A percentile compares a stretch with the other conserved stretches of the same genome.
phyloP scores from a whole-genome alignment of 2,113 vertebrate genomes.

The Varanus salvator region DNA sequence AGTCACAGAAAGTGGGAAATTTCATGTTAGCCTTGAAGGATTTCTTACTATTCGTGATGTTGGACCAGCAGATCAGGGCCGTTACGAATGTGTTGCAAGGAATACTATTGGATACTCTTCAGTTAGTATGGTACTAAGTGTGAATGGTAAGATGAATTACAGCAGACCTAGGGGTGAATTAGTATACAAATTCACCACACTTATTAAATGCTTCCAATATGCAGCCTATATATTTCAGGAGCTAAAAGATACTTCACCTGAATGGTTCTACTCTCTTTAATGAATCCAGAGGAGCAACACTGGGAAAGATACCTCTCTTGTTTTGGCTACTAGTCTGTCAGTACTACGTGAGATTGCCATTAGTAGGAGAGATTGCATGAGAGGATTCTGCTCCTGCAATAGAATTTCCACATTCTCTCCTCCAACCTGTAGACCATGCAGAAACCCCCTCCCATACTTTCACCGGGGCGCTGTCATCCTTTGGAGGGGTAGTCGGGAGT shows the following conservation, averaged over 20 bases:
- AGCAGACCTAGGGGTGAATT: background rate
- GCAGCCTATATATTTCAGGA: background rate
- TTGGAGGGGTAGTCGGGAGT: background rate
- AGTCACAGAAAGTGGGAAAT: constrained; percentile 97
- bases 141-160: constrained; percentile 83
- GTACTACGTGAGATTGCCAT: background rate
- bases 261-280: background rate
- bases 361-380: background rate
- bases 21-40: constrained; percentile 90
- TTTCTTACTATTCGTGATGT: constrained; percentile 92
- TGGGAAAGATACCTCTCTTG: background rate
- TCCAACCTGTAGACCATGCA: background rate
- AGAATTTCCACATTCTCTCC: background rate
- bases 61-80: constrained; percentile 89
- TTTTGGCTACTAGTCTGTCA: background rate
- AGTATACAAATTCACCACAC: background rate
- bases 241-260: background rate
- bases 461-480: background rate
- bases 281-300: background rate
- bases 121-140: constrained; percentile 92
- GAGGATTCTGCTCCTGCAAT: background rate
- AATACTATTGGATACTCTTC: constrained; percentile 93
- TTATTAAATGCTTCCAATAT: background rate
- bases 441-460: background rate
- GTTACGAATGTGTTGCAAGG: constrained; percentile 94